These are phyloP conservation scores for Drosophila hydei DNA, from an alignment of 1,140 invertebrate species.

Conservation along the genomic window DNA sequence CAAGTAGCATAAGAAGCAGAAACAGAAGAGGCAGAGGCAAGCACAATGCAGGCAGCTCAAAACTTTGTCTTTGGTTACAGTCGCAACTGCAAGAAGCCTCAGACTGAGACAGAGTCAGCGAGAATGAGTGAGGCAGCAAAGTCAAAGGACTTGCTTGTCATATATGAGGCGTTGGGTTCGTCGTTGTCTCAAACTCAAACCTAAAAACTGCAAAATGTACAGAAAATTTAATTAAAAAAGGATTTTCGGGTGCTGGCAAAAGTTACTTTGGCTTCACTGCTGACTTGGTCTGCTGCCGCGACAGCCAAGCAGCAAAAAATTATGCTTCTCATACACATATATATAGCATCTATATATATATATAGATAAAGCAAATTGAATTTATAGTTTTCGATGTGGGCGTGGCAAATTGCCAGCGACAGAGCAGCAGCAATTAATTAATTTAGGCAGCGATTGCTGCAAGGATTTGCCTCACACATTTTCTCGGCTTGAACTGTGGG, in stretches of 20 bases:
- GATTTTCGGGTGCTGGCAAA: conserved; percentile 70
- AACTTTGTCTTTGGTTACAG: conserved; percentile 74
- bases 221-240: conserved; percentile 82
- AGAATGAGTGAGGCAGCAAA: neutral
- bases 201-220: conserved; percentile 81
- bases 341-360: conserved; percentile 16
- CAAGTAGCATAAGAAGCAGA: neutral
- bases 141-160: conserved; percentile 63
- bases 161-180: conserved; percentile 55
- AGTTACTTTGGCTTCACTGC: conserved; percentile 72
- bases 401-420: conserved; percentile 69
- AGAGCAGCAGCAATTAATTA: conserved; percentile 76
- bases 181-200: conserved; percentile 55
- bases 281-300: conserved; percentile 58
- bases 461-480: conserved; percentile 6
- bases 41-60: conserved; percentile 61
- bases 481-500: neutral
- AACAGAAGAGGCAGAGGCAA: conserved; percentile 9
- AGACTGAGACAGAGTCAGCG: neutral
- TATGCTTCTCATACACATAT: neutral
- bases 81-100: conserved; percentile 42
- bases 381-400: conserved; percentile 69
- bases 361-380: conserved; percentile 62
- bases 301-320: conserved; percentile 12
- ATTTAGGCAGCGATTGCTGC: conserved; percentile 62